These are phyloP conservation scores for Sebastes fasciatus DNA, from an alignment of 2,113 vertebrate species.

Conservation along the genomic window DNA sequence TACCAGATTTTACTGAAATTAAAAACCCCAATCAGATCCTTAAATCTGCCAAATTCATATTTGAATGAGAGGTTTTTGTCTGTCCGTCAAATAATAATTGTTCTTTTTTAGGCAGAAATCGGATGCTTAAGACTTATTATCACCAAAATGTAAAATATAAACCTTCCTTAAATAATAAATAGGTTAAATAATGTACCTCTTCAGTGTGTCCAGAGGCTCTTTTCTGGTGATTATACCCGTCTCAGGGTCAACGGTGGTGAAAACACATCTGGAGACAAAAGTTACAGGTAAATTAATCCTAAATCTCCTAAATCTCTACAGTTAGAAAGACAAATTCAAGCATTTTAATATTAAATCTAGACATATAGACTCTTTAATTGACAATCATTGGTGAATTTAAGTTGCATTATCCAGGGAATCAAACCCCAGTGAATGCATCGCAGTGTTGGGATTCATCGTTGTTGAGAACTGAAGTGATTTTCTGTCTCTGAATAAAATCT, in stretches of 20 bases:
- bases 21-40: not conserved
- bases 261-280: constrained; percentile 87
- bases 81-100: not conserved
- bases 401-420: not conserved
- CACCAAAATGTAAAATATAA: not conserved
- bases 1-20: not conserved
- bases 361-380: too few species aligned
- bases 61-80: not conserved
- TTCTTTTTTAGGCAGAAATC: too few species aligned
- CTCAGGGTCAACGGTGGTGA: constrained; percentile 94
- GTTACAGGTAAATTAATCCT: not conserved
- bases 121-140: not conserved
- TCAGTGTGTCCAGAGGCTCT: constrained; percentile 93
- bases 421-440: not conserved
- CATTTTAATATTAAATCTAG: not conserved
- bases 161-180: accelerated
- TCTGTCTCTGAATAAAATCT: constrained; percentile 22
- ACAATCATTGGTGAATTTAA: not conserved
- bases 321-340: not conserved
- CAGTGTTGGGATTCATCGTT: not conserved
- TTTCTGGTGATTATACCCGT: constrained; percentile 91
- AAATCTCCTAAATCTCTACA: not conserved
- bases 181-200: constrained; percentile 82
- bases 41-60: not conserved
- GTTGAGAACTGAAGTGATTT: constrained; percentile 21